A percentile compares a stretch with the other conserved stretches of the same genome.
phyloP scores from a whole-genome alignment of 2,797 vertebrate species.

The Hephaestus fuliginosus region DNA sequence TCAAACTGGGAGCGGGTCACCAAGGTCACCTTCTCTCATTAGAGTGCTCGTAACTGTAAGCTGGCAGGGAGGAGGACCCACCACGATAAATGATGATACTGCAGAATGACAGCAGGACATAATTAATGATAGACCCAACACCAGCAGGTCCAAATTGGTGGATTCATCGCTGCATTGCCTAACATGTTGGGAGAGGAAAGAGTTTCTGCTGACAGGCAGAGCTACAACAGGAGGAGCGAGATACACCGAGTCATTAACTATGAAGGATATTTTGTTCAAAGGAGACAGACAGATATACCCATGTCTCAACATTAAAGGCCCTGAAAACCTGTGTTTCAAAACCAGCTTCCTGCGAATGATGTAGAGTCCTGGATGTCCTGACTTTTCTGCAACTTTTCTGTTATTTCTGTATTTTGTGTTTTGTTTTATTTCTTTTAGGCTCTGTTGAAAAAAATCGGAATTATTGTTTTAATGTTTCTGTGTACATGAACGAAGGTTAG shows the following conservation, averaged over 20 bases:
- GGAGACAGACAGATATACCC: not conserved
- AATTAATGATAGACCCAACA: slow-evolving; percentile 56
- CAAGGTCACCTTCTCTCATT: slow-evolving; percentile 51
- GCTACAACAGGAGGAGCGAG: slow-evolving; percentile 28
- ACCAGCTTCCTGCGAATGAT: no score
- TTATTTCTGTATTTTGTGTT: not conserved
- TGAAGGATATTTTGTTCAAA: slow-evolving; percentile 7
- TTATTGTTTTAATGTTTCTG: not conserved
- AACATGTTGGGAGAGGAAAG: slow-evolving; percentile 17
- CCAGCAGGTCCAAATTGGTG: slow-evolving; percentile 34
- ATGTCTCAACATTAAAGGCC: no score
- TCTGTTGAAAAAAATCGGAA: no score
- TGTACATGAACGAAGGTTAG: not conserved
- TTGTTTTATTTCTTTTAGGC: not conserved
- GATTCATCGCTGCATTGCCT: slow-evolving; percentile 34
- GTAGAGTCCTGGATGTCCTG: no score
- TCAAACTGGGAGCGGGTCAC: slow-evolving; percentile 40
- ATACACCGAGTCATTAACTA: slow-evolving; percentile 34
- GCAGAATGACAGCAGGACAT: slow-evolving; percentile 52
- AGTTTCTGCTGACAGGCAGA: slow-evolving; percentile 54
- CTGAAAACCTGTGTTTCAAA: no score
- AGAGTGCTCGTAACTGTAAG: slow-evolving; percentile 30
- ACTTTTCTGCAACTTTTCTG: no score
- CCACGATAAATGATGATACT: slow-evolving; percentile 48
- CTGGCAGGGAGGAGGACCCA: slow-evolving; percentile 22